A percentile compares a stretch with the other conserved stretches of the same genome.
Evolutionary conservation across 2,113 vertebrate species (phyloP).

Genomic region (Gasterosteus aculeatus): DNA sequence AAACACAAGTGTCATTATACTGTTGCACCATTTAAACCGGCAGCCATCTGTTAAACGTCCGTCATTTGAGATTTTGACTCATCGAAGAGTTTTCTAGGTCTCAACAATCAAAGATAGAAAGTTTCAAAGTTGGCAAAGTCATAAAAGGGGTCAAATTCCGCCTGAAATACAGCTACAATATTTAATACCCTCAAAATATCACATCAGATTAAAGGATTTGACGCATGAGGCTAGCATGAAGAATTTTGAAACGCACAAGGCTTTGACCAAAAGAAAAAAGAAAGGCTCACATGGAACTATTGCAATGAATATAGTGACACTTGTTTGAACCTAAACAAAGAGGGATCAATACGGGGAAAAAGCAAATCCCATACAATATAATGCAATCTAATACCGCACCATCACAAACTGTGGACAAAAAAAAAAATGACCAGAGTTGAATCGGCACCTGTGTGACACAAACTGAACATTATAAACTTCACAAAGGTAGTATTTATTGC

Average conservation of each 20-base stretch:
- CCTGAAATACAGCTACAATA: not conserved
- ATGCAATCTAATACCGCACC: constrained; percentile 41
- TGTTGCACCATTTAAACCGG: not conserved
- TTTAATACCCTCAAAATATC: not conserved
- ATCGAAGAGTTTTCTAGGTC: not conserved
- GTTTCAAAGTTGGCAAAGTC: not conserved
- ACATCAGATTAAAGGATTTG: not conserved
- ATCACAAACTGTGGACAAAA: constrained; percentile 16
- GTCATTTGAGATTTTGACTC: not conserved
- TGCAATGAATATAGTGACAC: constrained; percentile 46
- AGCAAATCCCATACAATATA: constrained; percentile 33
- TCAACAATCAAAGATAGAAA: not conserved
- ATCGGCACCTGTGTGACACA: constrained; percentile 11
- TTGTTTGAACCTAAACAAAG: constrained; percentile 29
- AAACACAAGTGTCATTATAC: constrained; percentile 45
- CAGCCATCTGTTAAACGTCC: not conserved
- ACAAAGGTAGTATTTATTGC: constrained; percentile 38
- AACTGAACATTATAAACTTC: constrained; percentile 23
- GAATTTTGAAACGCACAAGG: constrained; percentile 13
- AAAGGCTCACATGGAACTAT: not conserved
- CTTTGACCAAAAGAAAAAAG: not conserved
- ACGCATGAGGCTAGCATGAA: not conserved
- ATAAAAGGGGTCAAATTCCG: not conserved
- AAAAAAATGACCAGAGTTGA: not conserved
- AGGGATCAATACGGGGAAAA: constrained; percentile 6